phyloP scores from a whole-genome alignment of 2,888 invertebrate genomes.

The Ophonus ardosiacus region DNA sequence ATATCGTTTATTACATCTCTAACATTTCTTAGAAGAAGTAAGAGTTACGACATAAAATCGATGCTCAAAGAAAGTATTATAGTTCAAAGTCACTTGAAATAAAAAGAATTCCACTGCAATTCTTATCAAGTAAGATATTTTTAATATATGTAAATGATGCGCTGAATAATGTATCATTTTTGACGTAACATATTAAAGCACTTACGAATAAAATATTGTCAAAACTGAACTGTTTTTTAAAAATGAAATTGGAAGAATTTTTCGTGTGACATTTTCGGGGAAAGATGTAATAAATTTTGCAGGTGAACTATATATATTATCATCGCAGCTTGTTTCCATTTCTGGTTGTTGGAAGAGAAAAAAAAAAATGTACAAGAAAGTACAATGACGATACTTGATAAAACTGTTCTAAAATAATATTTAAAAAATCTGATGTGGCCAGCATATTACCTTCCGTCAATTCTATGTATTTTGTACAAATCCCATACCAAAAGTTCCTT shows the following conservation, averaged over 20 bases:
- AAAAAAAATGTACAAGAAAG: too few relatives aligned
- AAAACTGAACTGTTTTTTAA: constrained; percentile 3
- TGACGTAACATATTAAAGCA: constrained; percentile 36
- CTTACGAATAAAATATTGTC: background rate
- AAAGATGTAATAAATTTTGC: background rate
- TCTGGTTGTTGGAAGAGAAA: too few relatives aligned
- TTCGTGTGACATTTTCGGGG: background rate
- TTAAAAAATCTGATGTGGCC: too few relatives aligned
- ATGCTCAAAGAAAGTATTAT: background rate
- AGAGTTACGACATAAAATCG: background rate
- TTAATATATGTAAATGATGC: constrained; percentile 16
- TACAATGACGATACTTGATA: too few relatives aligned
- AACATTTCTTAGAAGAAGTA: background rate
- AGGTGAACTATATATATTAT: too few relatives aligned
- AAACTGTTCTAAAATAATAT: too few relatives aligned
- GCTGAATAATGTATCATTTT: background rate
- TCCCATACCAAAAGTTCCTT: too few relatives aligned
- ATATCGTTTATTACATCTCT: background rate
- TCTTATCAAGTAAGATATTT: background rate
- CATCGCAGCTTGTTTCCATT: too few relatives aligned
- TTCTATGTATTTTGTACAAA: too few relatives aligned
- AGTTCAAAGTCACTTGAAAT: background rate
- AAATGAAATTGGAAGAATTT: background rate
- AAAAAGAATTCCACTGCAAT: background rate
- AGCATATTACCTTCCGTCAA: too few relatives aligned